A percentile compares a stretch with the other conserved stretches of the same genome.
Conservation (phyloP, 2,888 invertebrate genomes). For the Patella caerulea region DNA sequence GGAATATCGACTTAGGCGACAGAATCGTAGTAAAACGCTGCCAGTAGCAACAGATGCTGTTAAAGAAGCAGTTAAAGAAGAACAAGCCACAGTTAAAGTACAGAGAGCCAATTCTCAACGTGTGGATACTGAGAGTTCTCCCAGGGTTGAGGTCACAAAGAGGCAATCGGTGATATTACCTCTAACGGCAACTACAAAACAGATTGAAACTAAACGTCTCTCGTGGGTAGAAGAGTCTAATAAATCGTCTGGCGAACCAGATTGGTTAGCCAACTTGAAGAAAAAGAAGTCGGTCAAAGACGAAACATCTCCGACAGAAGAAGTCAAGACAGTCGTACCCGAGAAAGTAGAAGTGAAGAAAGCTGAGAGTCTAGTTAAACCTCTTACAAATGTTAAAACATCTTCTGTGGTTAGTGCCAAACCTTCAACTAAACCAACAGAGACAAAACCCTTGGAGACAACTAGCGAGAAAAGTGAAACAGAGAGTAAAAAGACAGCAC, state of each 20-base stretch:
- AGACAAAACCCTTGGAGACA: constrained; percentile 12
- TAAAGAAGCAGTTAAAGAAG: constrained; percentile 35
- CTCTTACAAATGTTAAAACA: constrained; percentile 18
- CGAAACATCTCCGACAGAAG: constrained; percentile 14
- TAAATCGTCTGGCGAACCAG: constrained; percentile 21
- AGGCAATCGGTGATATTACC: constrained; percentile 4
- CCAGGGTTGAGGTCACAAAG: constrained; percentile 1
- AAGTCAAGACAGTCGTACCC: constrained; percentile 21
- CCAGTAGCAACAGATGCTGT: constrained; percentile 47
- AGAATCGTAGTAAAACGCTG: constrained; percentile 57
- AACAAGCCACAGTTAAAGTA: constrained; percentile 36
- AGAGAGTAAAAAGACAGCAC: constrained; percentile 9
- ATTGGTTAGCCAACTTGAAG: constrained; percentile 31
- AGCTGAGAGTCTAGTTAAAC: constrained; percentile 1
- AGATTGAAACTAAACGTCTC: constrained; percentile 15
- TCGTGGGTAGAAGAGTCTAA: constrained; percentile 7
- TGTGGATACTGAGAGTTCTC: constrained; percentile 8
- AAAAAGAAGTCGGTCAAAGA: constrained; percentile 31
- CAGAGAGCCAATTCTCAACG: constrained; percentile 40
- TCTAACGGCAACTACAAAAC: constrained; percentile 2
- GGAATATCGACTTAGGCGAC: constrained; percentile 54
- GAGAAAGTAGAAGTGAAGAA: constrained; percentile 21
- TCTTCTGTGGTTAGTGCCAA: constrained; percentile 13
- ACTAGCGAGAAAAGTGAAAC: constrained; percentile 25
- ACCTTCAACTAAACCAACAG: constrained; percentile 11